Evolutionary conservation across 2,797 vertebrate genomes (phyloP).

Genomic region (Myotis daubentonii): DNA sequence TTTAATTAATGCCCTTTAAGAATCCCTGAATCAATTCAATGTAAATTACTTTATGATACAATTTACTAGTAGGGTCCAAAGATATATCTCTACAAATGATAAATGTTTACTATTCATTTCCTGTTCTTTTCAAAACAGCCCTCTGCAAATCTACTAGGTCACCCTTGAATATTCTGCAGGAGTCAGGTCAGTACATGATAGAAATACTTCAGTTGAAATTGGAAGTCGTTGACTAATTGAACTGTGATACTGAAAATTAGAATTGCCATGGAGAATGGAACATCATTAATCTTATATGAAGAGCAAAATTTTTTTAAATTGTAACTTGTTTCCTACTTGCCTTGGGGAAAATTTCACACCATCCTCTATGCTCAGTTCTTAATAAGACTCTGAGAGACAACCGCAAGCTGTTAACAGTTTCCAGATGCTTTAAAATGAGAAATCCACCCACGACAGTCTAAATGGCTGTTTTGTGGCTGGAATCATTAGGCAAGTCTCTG

Average conservation of each 20-base stretch:
- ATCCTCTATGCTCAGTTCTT: background rate
- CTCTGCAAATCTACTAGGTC: background rate
- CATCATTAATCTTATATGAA: background rate
- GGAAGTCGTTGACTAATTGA: background rate
- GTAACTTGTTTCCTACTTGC: slow-evolving; percentile 10
- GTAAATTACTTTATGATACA: slow-evolving; percentile 19
- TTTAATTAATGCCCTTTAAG: slow-evolving; percentile 31
- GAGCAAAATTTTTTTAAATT: background rate
- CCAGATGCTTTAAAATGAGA: background rate
- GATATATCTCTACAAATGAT: background rate
- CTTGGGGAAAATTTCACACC: slow-evolving; percentile 19
- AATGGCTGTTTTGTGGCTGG: background rate
- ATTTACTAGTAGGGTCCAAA: background rate
- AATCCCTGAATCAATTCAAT: background rate
- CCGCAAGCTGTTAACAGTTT: background rate
- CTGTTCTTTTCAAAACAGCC: background rate
- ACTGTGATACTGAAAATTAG: background rate
- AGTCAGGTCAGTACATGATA: background rate
- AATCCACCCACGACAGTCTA: background rate
- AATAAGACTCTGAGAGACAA: background rate
- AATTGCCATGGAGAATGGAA: slow-evolving; percentile 14
- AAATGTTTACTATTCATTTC: background rate
- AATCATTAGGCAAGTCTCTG: background rate
- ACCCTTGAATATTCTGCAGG: background rate
- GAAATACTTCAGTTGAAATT: background rate